Evolutionary conservation across 2,113 vertebrate species (phyloP), one percentile per base, ranked within the genome.

Genomic region (Hiodon alosoides): DNA sequence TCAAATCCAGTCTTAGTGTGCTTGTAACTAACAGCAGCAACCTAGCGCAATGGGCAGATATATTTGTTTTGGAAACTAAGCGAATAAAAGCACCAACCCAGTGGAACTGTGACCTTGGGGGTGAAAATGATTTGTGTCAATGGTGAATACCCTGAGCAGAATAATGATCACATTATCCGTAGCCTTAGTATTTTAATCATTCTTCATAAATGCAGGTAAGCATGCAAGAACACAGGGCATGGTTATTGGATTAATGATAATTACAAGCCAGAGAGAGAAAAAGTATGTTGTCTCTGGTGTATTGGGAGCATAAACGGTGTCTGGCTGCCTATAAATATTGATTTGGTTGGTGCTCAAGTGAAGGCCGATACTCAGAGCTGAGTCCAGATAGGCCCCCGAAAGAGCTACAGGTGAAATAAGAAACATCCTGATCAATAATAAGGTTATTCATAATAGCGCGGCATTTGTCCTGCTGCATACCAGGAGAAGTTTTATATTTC

Each of bases 201-300:
- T 74, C 73, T 66, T 67, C 14, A 47, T 47, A 9, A 55, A 55
- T 67, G 52, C 73, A 74, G 31, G 62, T 67, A 57, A 67, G 16
- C 48, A 53, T 50, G 8, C 5, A 50, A 16, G 61, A 66, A 53
- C 64, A 57, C 11, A 48, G 66, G 13, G 13, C 17, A 67, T 48
- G 14, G 3, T 47, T 67, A 58, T 67, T 74, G 9, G 14, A 67
- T 47, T 57, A 67, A 31, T 16, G 51, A 50, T 67, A 66, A 74
- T 73, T 73, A 17, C 51, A 52, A 75, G 64, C 11, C 13, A 53
- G 47, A 7, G 67, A 69, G 50, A 69, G 50, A 53, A 2, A 69
- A 14, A 59, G 9, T 7, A 3, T 3, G 14, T 69, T 11, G 14
- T 50, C 66, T 51, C 47, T 67, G 48, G 13, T 50, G 67, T 16